These are phyloP conservation scores for Austrofundulus limnaeus DNA, from an alignment of 2,113 vertebrate genomes.

Conservation along the genomic window DNA sequence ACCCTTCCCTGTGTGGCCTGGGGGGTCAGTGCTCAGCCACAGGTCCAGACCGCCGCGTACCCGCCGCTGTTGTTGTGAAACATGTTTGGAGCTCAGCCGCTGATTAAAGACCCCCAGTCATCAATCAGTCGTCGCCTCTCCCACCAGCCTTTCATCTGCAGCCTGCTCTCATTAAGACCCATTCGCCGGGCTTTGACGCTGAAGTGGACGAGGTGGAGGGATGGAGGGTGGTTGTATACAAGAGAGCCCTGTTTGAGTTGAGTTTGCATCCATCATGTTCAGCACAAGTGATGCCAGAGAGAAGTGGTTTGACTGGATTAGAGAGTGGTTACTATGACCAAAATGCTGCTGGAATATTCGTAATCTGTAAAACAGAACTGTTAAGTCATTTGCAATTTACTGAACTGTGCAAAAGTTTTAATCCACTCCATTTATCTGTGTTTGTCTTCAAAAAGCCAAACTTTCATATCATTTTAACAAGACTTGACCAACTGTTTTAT, in stretches of 20 bases:
- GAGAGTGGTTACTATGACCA: conserved; percentile 28
- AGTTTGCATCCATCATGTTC: conserved; percentile 58
- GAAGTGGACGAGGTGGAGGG: conserved; percentile 59
- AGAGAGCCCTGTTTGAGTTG: conserved; percentile 54
- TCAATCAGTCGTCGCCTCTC: conserved; percentile 68
- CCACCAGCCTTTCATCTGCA: conserved; percentile 71
- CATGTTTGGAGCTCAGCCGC: conserved; percentile 61
- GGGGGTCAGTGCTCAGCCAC: conserved; percentile 39
- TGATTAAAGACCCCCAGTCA: conserved; percentile 75
- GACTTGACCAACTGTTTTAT: neutral
- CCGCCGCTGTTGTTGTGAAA: conserved; percentile 42
- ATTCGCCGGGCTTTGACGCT: conserved; percentile 61
- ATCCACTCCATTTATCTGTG: too few relatives aligned
- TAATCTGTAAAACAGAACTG: neutral
- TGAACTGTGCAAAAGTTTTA: neutral
- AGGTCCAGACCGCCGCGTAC: conserved; percentile 28
- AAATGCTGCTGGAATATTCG: conserved; percentile 24
- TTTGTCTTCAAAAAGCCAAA: neutral
- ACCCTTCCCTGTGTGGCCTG: conserved; percentile 31
- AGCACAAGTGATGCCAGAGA: conserved; percentile 43
- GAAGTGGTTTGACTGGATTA: conserved; percentile 30
- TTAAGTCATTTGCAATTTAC: neutral
- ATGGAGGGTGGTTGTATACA: conserved; percentile 52
- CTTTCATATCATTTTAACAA: neutral
- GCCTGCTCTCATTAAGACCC: conserved; percentile 69